These are phyloP conservation scores for Lasioglossum vierecki DNA, from an alignment of 2,888 invertebrate species.

Conservation along the genomic window DNA sequence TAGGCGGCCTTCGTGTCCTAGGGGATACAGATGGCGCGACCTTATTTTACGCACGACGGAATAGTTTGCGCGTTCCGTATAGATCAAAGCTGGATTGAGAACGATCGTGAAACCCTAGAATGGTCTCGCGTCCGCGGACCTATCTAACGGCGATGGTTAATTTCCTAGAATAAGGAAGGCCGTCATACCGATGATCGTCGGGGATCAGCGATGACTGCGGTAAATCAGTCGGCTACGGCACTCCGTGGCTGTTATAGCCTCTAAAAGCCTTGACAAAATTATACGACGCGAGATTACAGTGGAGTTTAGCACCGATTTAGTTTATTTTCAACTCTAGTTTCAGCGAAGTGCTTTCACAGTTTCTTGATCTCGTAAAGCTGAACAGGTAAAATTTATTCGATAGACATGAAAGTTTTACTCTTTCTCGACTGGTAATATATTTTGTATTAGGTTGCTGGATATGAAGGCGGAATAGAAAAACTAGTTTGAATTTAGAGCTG, in stretches of 20 bases:
- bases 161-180: slow-evolving; percentile 36
- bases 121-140: slow-evolving; percentile 19
- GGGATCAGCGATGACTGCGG: slow-evolving; percentile 10
- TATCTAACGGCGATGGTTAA: slow-evolving; percentile 30
- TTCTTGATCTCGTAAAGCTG: neutral
- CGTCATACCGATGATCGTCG: slow-evolving; percentile 12
- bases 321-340: neutral
- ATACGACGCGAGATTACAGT: neutral
- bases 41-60: slow-evolving; percentile 38
- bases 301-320: neutral
- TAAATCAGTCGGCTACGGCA: neutral
- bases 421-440: too few relatives aligned
- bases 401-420: too few relatives aligned
- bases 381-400: neutral
- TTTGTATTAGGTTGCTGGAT: too few relatives aligned
- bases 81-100: slow-evolving; percentile 62
- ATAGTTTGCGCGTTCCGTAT: slow-evolving; percentile 40
- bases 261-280: neutral
- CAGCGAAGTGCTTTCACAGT: neutral
- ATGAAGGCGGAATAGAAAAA: too few relatives aligned
- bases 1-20: neutral
- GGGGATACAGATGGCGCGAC: slow-evolving; percentile 15
- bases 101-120: slow-evolving; percentile 61
- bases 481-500: too few relatives aligned
- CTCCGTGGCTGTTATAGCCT: neutral